phyloP scores from a whole-genome alignment of 2,113 vertebrate genomes.

The Dasyurus viverrinus region DNA sequence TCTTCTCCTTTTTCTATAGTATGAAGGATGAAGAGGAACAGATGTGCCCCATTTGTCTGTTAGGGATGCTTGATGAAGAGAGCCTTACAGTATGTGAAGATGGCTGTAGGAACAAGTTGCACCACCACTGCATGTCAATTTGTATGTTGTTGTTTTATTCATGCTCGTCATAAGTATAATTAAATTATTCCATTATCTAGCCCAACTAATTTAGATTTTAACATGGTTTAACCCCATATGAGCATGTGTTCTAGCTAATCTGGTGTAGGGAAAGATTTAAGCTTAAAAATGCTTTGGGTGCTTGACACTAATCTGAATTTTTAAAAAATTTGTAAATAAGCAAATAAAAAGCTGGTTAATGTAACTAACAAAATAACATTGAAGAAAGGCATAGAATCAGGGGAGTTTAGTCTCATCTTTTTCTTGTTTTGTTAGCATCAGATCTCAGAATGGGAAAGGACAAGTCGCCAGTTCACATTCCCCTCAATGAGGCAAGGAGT shows the following conservation, averaged over 20 bases:
- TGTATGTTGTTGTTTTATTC: constrained; percentile 84
- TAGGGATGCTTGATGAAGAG: constrained; percentile 95
- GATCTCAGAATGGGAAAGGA: not conserved
- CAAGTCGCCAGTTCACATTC: not conserved
- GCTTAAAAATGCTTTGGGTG: not conserved
- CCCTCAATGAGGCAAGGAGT: not conserved
- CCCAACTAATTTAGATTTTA: not conserved
- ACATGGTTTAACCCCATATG: not conserved
- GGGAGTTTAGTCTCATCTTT: not conserved
- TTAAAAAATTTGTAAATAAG: not conserved
- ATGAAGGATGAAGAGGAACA: constrained; percentile 95
- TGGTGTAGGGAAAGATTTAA: not conserved
- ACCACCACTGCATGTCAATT: constrained; percentile 97
- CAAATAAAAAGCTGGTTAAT: not conserved
- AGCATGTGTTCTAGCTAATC: not conserved
- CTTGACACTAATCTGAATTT: not conserved
- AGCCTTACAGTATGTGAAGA: constrained; percentile 93
- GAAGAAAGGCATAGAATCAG: not conserved
- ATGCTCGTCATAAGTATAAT: not conserved
- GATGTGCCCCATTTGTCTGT: constrained; percentile 94
- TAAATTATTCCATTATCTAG: not conserved
- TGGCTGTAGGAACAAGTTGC: constrained; percentile 93
- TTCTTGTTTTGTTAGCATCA: not conserved
- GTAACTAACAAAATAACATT: not conserved
- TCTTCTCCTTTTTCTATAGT: constrained; percentile 72